These are phyloP conservation scores for Habrosyne pyritoides DNA, from an alignment of 2,888 invertebrate species.

Conservation along the genomic window DNA sequence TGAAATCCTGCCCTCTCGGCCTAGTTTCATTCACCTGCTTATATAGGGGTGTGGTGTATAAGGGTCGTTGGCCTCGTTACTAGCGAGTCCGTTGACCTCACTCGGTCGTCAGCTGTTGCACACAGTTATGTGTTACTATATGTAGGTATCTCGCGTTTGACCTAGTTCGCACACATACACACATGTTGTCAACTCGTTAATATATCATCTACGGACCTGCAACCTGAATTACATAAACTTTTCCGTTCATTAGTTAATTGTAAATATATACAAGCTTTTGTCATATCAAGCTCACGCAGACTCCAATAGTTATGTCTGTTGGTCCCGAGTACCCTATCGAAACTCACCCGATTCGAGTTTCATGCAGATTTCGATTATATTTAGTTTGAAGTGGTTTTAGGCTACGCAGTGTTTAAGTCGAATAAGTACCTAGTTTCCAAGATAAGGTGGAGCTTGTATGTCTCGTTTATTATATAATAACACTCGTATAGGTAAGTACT, in stretches of 20 bases:
- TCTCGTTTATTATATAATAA: not conserved
- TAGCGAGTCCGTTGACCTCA: constrained; percentile 56
- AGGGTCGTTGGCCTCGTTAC: constrained; percentile 55
- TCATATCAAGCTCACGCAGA: too few species aligned
- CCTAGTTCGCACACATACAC: constrained; percentile 56
- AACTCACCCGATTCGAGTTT: not conserved
- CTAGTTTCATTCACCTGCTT: constrained; percentile 40
- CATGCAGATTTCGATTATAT: not conserved
- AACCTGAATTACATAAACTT: constrained; percentile 39
- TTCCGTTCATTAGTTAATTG: constrained; percentile 38
- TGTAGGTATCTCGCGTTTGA: constrained; percentile 51
- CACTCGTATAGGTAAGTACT: not conserved
- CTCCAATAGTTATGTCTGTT: too few species aligned
- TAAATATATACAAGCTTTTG: not conserved
- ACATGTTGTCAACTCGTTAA: constrained; percentile 29
- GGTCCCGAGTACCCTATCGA: too few species aligned
- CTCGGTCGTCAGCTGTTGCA: constrained; percentile 60
- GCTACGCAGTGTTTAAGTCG: not conserved
- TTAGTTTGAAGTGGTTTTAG: not conserved
- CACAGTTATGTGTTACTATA: constrained; percentile 37
- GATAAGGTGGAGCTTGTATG: not conserved
- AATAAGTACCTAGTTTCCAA: not conserved
- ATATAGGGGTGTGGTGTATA: constrained; percentile 41
- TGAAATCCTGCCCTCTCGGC: constrained; percentile 43
- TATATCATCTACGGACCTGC: constrained; percentile 21